These are phyloP conservation scores for Papilio machaon DNA, from an alignment of 1,140 invertebrate species.

Conservation along the genomic window DNA sequence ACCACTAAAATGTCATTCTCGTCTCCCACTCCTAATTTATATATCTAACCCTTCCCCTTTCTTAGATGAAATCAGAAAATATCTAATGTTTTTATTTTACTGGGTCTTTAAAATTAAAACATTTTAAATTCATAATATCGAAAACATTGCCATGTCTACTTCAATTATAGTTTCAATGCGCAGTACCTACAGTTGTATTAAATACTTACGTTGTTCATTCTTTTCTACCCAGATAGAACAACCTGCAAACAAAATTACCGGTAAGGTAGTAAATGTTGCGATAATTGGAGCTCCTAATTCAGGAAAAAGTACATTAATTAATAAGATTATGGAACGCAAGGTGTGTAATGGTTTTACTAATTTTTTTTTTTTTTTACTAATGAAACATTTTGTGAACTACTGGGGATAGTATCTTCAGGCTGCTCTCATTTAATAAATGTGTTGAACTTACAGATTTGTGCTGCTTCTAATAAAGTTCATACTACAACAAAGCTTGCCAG, in stretches of 20 bases:
- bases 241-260: conserved; percentile 50
- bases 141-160: conserved; percentile 44
- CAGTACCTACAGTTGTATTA: conserved; percentile 41
- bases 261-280: conserved; percentile 89
- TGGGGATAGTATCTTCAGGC: background rate
- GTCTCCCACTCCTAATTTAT: background rate
- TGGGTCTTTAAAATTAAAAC: background rate
- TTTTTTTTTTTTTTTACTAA: background rate
- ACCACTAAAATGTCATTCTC: background rate
- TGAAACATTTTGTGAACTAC: background rate
- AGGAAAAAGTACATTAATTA: conserved; percentile 97
- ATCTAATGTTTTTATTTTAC: background rate
- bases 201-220: conserved; percentile 49
- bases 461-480: conserved; percentile 94
- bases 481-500: conserved; percentile 90
- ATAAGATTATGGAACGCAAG: conserved; percentile 90
- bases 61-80: background rate
- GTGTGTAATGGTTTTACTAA: conserved; percentile 72
- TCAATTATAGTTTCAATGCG: conserved; percentile 47
- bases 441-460: conserved; percentile 86
- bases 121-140: background rate
- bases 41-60: background rate
- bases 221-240: conserved; percentile 67
- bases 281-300: conserved; percentile 95
- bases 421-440: background rate